Conservation (phyloP, 2,797 vertebrate species). For the Scleropages formosus region DNA sequence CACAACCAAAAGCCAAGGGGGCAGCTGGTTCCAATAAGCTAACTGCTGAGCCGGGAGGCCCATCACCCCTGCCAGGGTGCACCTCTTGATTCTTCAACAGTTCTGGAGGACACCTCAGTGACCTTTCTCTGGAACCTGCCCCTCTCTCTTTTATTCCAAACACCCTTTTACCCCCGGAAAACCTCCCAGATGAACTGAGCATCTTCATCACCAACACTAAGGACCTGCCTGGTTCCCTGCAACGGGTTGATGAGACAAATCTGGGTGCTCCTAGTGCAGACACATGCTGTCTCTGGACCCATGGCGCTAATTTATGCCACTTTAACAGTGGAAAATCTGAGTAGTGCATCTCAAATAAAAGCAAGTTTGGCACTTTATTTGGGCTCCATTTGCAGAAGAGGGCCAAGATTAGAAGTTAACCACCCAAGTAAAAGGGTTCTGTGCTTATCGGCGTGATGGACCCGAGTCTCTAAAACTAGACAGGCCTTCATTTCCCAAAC, state of each 20-base stretch:
- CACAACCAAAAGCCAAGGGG: conserved; percentile 40
- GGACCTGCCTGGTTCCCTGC: not conserved
- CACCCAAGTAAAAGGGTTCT: not conserved
- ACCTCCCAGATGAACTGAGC: not conserved
- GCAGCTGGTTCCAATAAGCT: conserved; percentile 57
- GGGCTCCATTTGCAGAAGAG: not conserved
- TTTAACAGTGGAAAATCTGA: conserved; percentile 60
- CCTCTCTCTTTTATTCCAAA: not conserved
- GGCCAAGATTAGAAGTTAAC: not conserved
- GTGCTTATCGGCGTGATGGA: not conserved
- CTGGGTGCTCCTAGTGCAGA: too few relatives aligned
- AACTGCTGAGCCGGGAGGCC: conserved; percentile 54
- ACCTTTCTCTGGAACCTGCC: too few relatives aligned
- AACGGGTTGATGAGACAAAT: conserved; percentile 9
- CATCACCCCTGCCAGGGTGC: conserved; percentile 30
- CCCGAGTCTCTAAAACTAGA: not conserved
- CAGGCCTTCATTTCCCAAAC: not conserved
- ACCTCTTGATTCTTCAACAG: not conserved
- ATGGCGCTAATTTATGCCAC: conserved; percentile 32
- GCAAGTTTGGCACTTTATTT: not conserved
- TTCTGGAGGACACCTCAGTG: not conserved
- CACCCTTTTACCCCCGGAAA: not conserved
- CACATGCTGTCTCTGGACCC: not conserved
- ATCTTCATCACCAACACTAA: not conserved
- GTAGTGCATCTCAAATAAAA: conserved; percentile 53